Evolutionary conservation across 2,113 vertebrate species (phyloP).

Genomic region (Podilymbus podiceps): DNA sequence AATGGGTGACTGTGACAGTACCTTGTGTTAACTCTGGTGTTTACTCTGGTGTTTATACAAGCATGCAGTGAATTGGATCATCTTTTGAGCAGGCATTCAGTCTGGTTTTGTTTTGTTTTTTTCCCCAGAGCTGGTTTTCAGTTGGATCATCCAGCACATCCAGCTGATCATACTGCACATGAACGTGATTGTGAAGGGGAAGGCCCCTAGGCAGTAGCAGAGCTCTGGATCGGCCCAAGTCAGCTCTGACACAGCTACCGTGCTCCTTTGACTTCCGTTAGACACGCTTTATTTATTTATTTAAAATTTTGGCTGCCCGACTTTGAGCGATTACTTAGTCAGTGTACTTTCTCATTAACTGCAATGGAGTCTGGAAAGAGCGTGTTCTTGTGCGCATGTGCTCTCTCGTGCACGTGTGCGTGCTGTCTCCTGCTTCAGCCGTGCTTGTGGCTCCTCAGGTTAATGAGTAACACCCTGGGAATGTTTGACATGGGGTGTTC

Average conservation of each 20-base stretch:
- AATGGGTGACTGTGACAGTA: background rate
- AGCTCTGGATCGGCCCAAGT: background rate
- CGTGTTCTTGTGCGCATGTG: background rate
- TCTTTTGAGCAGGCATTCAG: background rate
- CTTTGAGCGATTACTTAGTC: background rate
- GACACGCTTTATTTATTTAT: background rate
- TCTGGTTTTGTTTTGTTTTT: background rate
- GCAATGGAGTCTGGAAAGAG: background rate
- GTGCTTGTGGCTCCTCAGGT: background rate
- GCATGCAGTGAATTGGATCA: background rate
- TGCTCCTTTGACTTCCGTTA: background rate
- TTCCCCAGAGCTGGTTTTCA: background rate
- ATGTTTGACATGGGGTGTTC: constrained; percentile 42
- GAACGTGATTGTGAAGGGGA: background rate
- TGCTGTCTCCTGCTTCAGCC: background rate
- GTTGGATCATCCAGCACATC: background rate
- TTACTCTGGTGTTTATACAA: background rate
- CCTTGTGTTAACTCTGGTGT: background rate
- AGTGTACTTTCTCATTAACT: background rate
- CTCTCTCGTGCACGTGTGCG: background rate
- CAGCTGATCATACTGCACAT: background rate
- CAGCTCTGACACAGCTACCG: background rate
- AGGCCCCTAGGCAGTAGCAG: background rate
- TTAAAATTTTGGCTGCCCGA: background rate
- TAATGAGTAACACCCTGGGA: constrained; percentile 65